phyloP scores from a whole-genome alignment of 2,888 invertebrate genomes.

The Hypsopygia costalis region DNA sequence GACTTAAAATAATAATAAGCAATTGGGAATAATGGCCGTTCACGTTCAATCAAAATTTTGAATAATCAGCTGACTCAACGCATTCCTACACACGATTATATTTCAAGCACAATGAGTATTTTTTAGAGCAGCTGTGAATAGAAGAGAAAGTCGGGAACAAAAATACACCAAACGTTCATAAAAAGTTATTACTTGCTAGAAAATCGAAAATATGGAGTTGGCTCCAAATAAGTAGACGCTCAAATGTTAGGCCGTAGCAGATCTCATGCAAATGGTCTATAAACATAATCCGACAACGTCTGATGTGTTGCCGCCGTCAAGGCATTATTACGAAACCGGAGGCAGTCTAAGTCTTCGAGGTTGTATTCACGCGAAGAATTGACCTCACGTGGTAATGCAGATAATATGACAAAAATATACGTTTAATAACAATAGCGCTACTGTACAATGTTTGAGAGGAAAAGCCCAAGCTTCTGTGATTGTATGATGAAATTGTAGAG shows the following conservation, averaged over 20 bases:
- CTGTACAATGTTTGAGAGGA: too few relatives aligned
- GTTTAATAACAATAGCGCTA: too few relatives aligned
- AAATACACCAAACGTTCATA: constrained; percentile 23
- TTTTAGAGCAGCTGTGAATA: background rate
- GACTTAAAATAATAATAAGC: background rate
- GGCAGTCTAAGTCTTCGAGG: too few relatives aligned
- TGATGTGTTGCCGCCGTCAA: constrained; percentile 45
- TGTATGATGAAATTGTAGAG: too few relatives aligned
- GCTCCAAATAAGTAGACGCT: constrained; percentile 42
- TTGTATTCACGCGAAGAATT: too few relatives aligned
- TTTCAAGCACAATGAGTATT: background rate
- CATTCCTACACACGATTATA: background rate
- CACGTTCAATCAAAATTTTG: background rate
- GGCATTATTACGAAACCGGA: constrained; percentile 49
- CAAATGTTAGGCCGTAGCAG: constrained; percentile 67
- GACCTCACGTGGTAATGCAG: too few relatives aligned
- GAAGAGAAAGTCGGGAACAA: constrained; percentile 1
- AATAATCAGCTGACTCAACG: background rate
- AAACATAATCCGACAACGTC: constrained; percentile 71
- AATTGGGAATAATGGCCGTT: background rate
- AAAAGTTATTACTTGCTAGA: constrained; percentile 48
- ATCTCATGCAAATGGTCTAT: constrained; percentile 71
- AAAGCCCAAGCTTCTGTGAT: too few relatives aligned
- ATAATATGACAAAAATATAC: too few relatives aligned
- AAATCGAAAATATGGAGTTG: constrained; percentile 40